These are phyloP conservation scores for Tridacna crocea DNA, from an alignment of 2,888 invertebrate genomes.

Conservation along the genomic window DNA sequence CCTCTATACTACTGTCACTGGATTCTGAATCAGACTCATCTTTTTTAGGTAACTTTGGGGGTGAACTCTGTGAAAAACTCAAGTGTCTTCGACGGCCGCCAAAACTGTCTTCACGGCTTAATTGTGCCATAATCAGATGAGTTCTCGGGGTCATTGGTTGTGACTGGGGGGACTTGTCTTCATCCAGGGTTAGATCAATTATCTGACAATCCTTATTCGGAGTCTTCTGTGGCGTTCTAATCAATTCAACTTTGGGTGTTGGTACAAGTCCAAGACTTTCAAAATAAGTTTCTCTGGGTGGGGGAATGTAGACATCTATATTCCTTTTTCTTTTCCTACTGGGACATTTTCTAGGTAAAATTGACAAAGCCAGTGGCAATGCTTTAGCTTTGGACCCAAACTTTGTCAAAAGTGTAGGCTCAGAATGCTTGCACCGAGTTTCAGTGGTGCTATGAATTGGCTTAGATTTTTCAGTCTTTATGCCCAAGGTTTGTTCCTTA, in stretches of 20 bases:
- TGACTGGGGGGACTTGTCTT: slow-evolving; percentile 71
- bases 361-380: slow-evolving; percentile 55
- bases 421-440: slow-evolving; percentile 3
- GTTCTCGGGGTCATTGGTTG: slow-evolving; percentile 62
- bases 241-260: slow-evolving; percentile 50
- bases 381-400: slow-evolving; percentile 50
- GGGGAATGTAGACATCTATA: slow-evolving; percentile 59
- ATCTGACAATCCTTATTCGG: slow-evolving; percentile 68
- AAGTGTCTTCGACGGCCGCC: slow-evolving; percentile 59
- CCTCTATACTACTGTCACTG: slow-evolving; percentile 35
- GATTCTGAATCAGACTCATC: slow-evolving; percentile 35
- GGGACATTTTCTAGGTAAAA: slow-evolving; percentile 9
- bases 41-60: slow-evolving; percentile 9
- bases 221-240: slow-evolving; percentile 56
- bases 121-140: slow-evolving; percentile 71
- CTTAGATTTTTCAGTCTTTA: not conserved
- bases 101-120: slow-evolving; percentile 64
- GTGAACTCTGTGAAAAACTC: slow-evolving; percentile 57
- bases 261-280: slow-evolving; percentile 58
- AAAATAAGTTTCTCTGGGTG: slow-evolving; percentile 52
- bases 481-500: not conserved
- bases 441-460: not conserved
- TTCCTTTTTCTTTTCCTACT: slow-evolving; percentile 32
- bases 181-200: slow-evolving; percentile 64
- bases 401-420: slow-evolving; percentile 52